Conservation (phyloP, 1,140 invertebrate genomes). For the Drosophila navojoa region DNA sequence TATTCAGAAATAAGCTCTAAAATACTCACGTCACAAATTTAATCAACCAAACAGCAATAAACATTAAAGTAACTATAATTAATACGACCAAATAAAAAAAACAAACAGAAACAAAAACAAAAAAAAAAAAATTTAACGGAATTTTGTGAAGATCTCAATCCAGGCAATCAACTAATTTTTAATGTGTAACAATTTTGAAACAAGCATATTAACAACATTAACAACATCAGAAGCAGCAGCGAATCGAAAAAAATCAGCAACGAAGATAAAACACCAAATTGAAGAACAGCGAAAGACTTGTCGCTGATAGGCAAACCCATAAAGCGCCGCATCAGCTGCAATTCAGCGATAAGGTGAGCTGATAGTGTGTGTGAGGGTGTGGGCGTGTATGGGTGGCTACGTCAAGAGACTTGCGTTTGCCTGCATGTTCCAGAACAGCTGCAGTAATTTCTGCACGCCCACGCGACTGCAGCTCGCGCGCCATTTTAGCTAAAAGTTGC, state of each 20-base stretch:
- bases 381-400: neutral
- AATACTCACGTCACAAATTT: conserved; percentile 25
- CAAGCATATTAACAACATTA: conserved; percentile 2
- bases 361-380: conserved; percentile 3
- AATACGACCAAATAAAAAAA: neutral
- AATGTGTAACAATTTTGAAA: conserved; percentile 45
- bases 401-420: conserved; percentile 10
- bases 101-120: neutral
- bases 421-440: conserved; percentile 62
- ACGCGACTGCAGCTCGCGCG: conserved; percentile 47
- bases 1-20: conserved; percentile 31
- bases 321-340: conserved; percentile 70
- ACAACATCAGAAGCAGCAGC: conserved; percentile 13
- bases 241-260: conserved; percentile 30
- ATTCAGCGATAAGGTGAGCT: conserved; percentile 75
- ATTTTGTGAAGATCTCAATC: conserved; percentile 13
- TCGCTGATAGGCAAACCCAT: conserved; percentile 60
- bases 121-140: neutral
- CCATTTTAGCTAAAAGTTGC: conserved; percentile 50
- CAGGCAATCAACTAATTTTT: conserved; percentile 29
- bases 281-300: conserved; percentile 45
- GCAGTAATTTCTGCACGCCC: conserved; percentile 62
- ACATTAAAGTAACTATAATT: neutral
- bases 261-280: conserved; percentile 36
- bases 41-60: conserved; percentile 11